Conservation (phyloP, 1,140 invertebrate genomes). For the Drosophila pectinifera region DNA sequence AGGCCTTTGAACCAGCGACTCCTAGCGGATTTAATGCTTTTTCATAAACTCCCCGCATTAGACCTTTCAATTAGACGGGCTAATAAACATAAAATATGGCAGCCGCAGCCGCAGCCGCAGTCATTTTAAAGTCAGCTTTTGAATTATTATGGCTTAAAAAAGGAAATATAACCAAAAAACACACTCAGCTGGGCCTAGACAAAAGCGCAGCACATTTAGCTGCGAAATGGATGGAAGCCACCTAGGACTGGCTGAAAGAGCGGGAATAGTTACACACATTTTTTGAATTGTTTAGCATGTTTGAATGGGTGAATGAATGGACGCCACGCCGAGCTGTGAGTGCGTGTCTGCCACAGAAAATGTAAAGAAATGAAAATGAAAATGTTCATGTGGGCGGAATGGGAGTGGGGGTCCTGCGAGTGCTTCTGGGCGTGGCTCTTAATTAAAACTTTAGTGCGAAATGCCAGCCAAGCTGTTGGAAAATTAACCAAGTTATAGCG, state of each 20-base stretch:
- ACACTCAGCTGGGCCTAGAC: conserved; percentile 52
- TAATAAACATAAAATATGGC: conserved; percentile 75
- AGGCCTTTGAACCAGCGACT: conserved; percentile 9
- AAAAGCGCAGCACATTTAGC: conserved; percentile 72
- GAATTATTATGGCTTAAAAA: conserved; percentile 55
- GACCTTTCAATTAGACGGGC: conserved; percentile 72
- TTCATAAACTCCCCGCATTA: conserved; percentile 34
- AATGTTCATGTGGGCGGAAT: conserved; percentile 24
- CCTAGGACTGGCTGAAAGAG: conserved; percentile 2
- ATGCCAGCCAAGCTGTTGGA: conserved; percentile 71
- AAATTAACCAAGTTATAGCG: conserved; percentile 72
- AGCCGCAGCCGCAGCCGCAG: conserved; percentile 27
- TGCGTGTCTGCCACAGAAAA: conserved; percentile 49
- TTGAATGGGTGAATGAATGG: conserved; percentile 53
- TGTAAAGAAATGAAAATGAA: conserved; percentile 20
- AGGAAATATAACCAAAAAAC: conserved; percentile 23
- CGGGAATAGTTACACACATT: conserved; percentile 75
- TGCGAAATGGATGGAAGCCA: conserved; percentile 12
- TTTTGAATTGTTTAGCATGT: conserved; percentile 71
- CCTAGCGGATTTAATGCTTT: conserved; percentile 20
- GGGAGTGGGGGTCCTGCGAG: conserved; percentile 15
- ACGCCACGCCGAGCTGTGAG: conserved; percentile 32
- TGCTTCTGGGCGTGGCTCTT: conserved; percentile 52
- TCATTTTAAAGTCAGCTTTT: conserved; percentile 51
- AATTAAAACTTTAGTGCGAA: conserved; percentile 77